Conservation (phyloP, 2,113 vertebrate genomes). For the Caranx ignobilis region DNA sequence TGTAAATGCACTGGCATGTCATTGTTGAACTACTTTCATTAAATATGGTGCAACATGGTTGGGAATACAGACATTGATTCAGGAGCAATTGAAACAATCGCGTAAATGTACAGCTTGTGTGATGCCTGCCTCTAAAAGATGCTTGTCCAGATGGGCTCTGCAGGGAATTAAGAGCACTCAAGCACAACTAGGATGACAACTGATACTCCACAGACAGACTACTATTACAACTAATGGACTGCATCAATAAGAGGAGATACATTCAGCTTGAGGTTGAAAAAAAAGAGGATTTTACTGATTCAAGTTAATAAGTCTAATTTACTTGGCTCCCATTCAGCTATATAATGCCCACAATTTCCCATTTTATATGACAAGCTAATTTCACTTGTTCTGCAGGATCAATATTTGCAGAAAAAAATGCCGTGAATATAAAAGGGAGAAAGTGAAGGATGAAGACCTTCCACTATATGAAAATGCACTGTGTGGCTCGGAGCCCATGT, state of each 20-base stretch:
- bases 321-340: conserved; percentile 53
- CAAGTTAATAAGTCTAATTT: conserved; percentile 65
- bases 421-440: conserved; percentile 45
- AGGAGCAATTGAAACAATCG: conserved; percentile 1
- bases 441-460: conserved; percentile 65
- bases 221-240: conserved; percentile 73
- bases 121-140: conserved; percentile 16
- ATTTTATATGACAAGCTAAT: conserved; percentile 77
- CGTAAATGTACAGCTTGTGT: conserved; percentile 3
- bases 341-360: conserved; percentile 55
- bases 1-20: not conserved
- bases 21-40: not conserved
- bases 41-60: not conserved
- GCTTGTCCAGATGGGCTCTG: conserved; percentile 61
- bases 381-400: conserved; percentile 74
- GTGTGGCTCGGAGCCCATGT: conserved; percentile 78
- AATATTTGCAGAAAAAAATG: conserved; percentile 64
- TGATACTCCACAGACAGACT: conserved; percentile 69
- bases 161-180: conserved; percentile 69
- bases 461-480: conserved; percentile 81
- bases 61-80: not conserved
- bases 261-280: conserved; percentile 38
- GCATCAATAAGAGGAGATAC: conserved; percentile 58
- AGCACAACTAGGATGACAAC: conserved; percentile 67
- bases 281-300: conserved; percentile 48